A percentile compares a stretch with the other conserved stretches of the same genome.
Evolutionary conservation across 2,888 invertebrate genomes (phyloP).

Genomic region (Lutraria lutraria): DNA sequence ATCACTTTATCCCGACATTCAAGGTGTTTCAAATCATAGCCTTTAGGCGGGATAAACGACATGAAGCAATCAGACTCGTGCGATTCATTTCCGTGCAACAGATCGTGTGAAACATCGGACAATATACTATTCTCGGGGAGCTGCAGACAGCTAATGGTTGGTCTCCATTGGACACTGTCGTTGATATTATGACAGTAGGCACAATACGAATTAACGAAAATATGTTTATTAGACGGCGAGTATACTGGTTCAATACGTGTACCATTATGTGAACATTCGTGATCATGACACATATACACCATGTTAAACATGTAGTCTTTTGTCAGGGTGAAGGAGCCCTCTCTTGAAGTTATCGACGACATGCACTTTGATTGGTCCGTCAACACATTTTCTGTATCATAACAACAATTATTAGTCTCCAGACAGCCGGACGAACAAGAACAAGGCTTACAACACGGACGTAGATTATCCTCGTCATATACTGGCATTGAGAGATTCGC

Average conservation of each 20-base stretch:
- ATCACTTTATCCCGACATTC: background rate
- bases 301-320: background rate
- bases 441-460: background rate
- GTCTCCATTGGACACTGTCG: background rate
- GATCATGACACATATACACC: background rate
- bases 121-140: background rate
- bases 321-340: background rate
- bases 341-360: background rate
- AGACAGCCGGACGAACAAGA: constrained; percentile 1
- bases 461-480: background rate
- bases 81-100: background rate
- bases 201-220: background rate
- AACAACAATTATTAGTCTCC: background rate
- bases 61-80: background rate
- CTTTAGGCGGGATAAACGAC: background rate
- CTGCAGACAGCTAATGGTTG: background rate
- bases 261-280: background rate
- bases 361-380: background rate
- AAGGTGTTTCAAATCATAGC: background rate
- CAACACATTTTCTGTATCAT: background rate
- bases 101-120: background rate
- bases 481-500: background rate
- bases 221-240: background rate
- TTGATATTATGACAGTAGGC: background rate
- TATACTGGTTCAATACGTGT: background rate